Conservation (phyloP, 92 coral and sea anemone species). For the Palythoa grandiflora region DNA sequence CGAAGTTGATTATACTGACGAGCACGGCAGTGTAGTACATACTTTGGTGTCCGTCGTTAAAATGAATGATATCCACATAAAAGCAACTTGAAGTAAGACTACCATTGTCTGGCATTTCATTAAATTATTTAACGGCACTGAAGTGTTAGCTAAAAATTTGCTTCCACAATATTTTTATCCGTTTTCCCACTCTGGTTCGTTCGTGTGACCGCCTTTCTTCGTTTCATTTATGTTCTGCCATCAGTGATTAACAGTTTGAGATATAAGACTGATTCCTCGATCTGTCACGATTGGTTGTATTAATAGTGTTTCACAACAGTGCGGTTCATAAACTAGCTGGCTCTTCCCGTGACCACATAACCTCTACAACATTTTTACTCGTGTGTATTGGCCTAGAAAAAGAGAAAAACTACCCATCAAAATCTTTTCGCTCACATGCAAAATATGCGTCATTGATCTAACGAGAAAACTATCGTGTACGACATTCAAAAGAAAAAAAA, state of each 20-base stretch:
- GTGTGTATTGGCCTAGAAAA: constrained; percentile 43
- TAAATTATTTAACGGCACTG: constrained; percentile 23
- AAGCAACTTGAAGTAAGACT: constrained; percentile 45
- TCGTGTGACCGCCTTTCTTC: neutral
- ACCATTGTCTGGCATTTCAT: constrained; percentile 31
- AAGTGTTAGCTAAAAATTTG: neutral
- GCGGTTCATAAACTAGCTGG: constrained; percentile 25
- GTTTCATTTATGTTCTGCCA: neutral
- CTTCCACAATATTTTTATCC: neutral
- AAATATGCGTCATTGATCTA: neutral
- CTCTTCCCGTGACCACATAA: constrained; percentile 37
- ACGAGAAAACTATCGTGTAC: neutral
- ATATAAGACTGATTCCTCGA: constrained; percentile 24
- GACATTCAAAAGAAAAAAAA: neutral
- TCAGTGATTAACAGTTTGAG: neutral
- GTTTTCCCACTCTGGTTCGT: neutral
- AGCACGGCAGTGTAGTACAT: constrained; percentile 60
- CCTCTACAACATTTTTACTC: constrained; percentile 13
- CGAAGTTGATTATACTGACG: constrained; percentile 57
- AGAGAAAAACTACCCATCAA: neutral
- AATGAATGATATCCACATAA: constrained; percentile 57
- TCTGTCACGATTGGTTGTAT: constrained; percentile 43
- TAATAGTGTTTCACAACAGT: constrained; percentile 10
- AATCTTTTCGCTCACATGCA: neutral
- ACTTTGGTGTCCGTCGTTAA: constrained; percentile 13